phyloP scores from a whole-genome alignment of 53 echinoderm and acorn worm species.

The Holothuria scabra region DNA sequence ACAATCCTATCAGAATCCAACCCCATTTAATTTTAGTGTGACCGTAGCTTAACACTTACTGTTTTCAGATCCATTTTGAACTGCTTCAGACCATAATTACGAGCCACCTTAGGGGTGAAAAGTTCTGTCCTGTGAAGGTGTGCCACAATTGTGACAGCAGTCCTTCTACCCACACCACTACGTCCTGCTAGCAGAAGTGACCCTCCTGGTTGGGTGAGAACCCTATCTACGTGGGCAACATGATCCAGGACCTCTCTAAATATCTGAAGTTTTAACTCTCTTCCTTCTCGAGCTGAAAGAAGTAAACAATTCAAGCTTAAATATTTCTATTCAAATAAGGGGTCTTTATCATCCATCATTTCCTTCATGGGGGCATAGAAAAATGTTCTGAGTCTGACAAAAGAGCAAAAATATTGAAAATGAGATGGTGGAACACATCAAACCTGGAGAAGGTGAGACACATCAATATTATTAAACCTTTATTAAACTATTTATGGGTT shows the following conservation, averaged over 20 bases:
- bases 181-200: constrained; percentile 93
- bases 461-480: too few species aligned
- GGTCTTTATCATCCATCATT: too few species aligned
- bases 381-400: too few species aligned
- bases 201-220: constrained; percentile 93
- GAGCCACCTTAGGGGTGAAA: constrained; percentile 81
- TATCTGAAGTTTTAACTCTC: constrained; percentile 87
- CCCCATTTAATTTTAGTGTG: too few species aligned
- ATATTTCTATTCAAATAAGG: too few species aligned
- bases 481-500: too few species aligned
- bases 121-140: constrained; percentile 88
- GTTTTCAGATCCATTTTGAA: constrained; percentile 93
- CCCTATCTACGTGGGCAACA: constrained; percentile 87
- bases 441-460: too few species aligned
- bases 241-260: constrained; percentile 95
- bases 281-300: constrained; percentile 88
- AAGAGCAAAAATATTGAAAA: too few species aligned
- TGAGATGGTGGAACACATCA: too few species aligned
- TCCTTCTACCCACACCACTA: constrained; percentile 88
- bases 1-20: too few species aligned
- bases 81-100: constrained; percentile 86
- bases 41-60: constrained; percentile 69
- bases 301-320: too few species aligned
- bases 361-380: too few species aligned
- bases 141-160: constrained; percentile 82